These are phyloP conservation scores for Drosophila mettleri DNA, from an alignment of 2,888 invertebrate species.

Conservation along the genomic window DNA sequence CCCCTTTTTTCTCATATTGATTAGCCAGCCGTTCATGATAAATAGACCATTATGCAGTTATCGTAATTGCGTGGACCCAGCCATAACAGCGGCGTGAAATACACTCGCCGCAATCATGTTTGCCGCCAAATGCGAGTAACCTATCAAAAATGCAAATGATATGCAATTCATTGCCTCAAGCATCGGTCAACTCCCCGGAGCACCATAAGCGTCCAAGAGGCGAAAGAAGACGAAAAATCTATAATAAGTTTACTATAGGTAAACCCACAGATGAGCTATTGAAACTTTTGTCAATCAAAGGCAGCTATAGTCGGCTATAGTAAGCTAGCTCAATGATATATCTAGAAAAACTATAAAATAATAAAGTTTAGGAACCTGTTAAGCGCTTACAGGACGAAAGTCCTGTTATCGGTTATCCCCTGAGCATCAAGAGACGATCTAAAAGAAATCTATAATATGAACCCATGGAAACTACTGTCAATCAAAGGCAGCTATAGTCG, in stretches of 20 bases:
- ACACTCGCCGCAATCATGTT: conserved; percentile 37
- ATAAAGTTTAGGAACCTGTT: too few species aligned
- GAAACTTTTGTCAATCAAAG: too few species aligned
- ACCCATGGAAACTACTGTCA: too few species aligned
- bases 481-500: too few species aligned
- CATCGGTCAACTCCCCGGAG: conserved; percentile 25
- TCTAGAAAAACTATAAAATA: too few species aligned
- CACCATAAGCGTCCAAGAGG: conserved; percentile 22
- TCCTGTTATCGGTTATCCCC: too few species aligned
- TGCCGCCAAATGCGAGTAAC: conserved; percentile 7
- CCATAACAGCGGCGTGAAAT: conserved; percentile 28
- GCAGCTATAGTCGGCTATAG: too few species aligned
- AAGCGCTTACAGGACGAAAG: too few species aligned
- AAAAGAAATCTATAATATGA: too few species aligned
- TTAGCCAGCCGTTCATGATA: conserved; percentile 74
- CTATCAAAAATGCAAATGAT: conserved; percentile 48
- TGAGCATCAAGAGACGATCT: too few species aligned
- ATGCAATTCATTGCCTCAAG: conserved; percentile 38
- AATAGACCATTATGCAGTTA: conserved; percentile 74
- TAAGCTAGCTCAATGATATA: too few species aligned
- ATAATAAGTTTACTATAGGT: not conserved
- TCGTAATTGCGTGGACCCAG: conserved; percentile 51
- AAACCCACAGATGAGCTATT: not conserved
- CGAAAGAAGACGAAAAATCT: conserved; percentile 12
- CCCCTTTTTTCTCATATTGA: conserved; percentile 37